phyloP scores from a whole-genome alignment of 2,113 vertebrate species.

The Cyrtonyx montezumae region DNA sequence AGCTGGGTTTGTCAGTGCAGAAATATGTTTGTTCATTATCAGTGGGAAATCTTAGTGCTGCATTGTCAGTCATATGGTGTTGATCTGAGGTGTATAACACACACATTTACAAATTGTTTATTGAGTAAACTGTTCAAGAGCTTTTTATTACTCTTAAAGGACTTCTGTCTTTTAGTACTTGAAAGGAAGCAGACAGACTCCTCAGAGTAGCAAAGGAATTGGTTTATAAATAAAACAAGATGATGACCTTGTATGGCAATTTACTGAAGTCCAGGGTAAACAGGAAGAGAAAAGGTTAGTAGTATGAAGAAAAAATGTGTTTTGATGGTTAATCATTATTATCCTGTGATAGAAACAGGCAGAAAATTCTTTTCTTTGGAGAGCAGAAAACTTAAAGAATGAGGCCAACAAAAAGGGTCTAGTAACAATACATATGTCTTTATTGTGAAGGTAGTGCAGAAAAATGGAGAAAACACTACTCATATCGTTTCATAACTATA shows the following conservation, averaged over 20 bases:
- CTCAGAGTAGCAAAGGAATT: not conserved
- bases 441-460: not conserved
- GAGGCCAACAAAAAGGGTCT: not conserved
- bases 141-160: not conserved
- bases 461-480: not conserved
- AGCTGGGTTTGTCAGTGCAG: not conserved
- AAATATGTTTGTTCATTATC: not conserved
- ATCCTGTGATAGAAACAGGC: not conserved
- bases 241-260: not conserved
- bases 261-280: not conserved
- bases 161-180: not conserved
- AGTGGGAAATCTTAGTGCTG: not conserved
- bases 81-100: not conserved
- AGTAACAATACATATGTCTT: not conserved
- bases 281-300: not conserved
- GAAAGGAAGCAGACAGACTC: not conserved
- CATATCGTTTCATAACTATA: not conserved
- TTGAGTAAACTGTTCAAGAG: not conserved
- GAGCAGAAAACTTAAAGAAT: not conserved
- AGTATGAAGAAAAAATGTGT: not conserved
- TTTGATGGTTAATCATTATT: not conserved
- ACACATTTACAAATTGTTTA: not conserved
- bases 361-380: not conserved
- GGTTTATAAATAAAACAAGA: not conserved
- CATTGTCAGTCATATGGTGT: not conserved